A percentile compares a stretch with the other conserved stretches of the same genome.
Conservation (phyloP, 2,113 vertebrate genomes). For the Sebastes schlegelii region DNA sequence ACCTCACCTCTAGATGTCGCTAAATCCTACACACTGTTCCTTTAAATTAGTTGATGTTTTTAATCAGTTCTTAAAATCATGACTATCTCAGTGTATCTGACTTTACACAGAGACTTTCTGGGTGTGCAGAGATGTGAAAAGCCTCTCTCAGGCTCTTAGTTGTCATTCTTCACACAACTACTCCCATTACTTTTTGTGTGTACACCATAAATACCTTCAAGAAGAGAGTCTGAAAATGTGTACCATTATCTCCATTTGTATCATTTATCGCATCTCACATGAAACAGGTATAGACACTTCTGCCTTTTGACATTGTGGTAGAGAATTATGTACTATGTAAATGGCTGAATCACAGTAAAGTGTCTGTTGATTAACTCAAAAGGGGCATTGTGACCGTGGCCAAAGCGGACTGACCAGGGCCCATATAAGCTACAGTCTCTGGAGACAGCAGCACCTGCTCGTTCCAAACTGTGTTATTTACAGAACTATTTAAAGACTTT, state of each 20-base stretch:
- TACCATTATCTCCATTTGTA: background rate
- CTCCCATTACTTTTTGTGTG: background rate
- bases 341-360: background rate
- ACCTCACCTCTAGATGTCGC: no score
- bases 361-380: background rate
- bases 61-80: background rate
- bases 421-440: background rate
- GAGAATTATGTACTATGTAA: background rate
- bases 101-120: background rate
- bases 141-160: no score
- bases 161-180: background rate
- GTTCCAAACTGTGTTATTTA: background rate
- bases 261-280: background rate
- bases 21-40: no score
- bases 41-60: background rate
- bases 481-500: constrained; percentile 11
- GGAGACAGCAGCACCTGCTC: background rate
- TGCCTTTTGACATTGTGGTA: background rate
- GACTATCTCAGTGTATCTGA: background rate
- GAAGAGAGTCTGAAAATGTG: background rate
- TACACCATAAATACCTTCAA: background rate
- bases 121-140: background rate
- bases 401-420: background rate
- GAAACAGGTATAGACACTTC: background rate
- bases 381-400: background rate